Evolutionary conservation across 2,113 vertebrate species (phyloP).

Genomic region (Hippocampus comes): DNA sequence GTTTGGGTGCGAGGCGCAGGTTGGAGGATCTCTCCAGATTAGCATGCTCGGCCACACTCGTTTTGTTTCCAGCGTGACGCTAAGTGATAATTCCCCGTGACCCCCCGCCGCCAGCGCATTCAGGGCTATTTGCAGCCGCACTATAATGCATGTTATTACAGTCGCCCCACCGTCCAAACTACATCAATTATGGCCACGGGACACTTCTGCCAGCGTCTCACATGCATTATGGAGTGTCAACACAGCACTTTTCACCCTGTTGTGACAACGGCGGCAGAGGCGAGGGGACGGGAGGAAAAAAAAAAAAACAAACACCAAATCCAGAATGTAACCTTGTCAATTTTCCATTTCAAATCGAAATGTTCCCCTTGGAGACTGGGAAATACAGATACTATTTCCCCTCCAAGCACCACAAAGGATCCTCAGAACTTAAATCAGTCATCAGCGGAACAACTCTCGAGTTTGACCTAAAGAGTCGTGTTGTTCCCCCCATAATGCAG

Average conservation of each 20-base stretch:
- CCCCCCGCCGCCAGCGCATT: constrained; percentile 35
- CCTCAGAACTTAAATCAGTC: background rate
- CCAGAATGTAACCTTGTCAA: background rate
- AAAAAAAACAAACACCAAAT: background rate
- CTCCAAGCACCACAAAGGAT: background rate
- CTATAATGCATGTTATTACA: constrained; percentile 47
- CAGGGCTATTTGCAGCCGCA: constrained; percentile 25
- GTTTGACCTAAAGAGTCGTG: too few species aligned
- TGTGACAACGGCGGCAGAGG: constrained; percentile 1
- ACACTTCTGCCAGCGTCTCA: constrained; percentile 35
- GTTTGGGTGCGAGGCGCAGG: constrained; percentile 9
- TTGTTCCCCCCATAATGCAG: too few species aligned
- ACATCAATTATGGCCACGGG: constrained; percentile 59
- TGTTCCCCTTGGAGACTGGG: background rate
- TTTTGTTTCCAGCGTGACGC: constrained; percentile 24
- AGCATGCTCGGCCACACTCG: constrained; percentile 5
- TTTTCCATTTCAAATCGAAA: background rate
- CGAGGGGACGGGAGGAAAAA: background rate
- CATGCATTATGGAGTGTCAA: constrained; percentile 51
- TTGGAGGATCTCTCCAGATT: constrained; percentile 7
- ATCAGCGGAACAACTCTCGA: too few species aligned
- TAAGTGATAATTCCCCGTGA: constrained; percentile 40
- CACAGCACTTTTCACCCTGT: constrained; percentile 36
- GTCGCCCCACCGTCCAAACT: constrained; percentile 34
- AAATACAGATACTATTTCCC: background rate